Percentiles rank a stretch among this genome's conserved stretches.
Conservation (phyloP, 2,113 vertebrate species). For the Spheniscus mendiculus region DNA sequence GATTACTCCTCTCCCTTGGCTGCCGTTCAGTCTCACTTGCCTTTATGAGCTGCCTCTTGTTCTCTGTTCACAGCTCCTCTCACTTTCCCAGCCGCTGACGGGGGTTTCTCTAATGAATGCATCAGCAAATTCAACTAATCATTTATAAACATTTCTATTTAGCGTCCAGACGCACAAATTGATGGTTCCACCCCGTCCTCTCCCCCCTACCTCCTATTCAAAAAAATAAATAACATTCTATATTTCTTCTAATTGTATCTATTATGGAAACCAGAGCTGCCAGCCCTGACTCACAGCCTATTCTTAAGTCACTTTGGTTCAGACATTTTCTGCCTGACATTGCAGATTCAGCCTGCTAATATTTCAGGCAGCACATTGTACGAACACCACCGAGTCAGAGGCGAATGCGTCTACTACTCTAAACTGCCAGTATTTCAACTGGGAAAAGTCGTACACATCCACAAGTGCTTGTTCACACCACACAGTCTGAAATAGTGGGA, state of each 20-base stretch:
- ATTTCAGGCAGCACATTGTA: slow-evolving; percentile 16
- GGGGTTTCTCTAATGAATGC: slow-evolving; percentile 55
- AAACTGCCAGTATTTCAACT: background rate
- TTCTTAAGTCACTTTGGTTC: slow-evolving; percentile 37
- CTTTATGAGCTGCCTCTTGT: slow-evolving; percentile 71
- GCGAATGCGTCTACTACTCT: background rate
- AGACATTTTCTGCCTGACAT: slow-evolving; percentile 18
- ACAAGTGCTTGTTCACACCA: background rate
- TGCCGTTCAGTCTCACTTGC: slow-evolving; percentile 74
- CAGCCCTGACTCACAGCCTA: slow-evolving; percentile 30
- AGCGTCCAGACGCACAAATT: slow-evolving; percentile 7
- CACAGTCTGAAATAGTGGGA: background rate
- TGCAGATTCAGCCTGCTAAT: slow-evolving; percentile 21
- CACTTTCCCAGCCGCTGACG: slow-evolving; percentile 44
- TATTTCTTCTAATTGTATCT: slow-evolving; percentile 49
- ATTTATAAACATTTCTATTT: slow-evolving; percentile 64
- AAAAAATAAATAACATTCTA: background rate
- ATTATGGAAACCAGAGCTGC: slow-evolving; percentile 43
- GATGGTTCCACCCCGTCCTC: background rate
- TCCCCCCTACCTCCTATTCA: background rate
- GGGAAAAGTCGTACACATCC: background rate
- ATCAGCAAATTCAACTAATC: slow-evolving; percentile 60
- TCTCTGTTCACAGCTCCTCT: slow-evolving; percentile 58
- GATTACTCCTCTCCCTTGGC: slow-evolving; percentile 64
- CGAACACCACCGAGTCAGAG: background rate